Evolutionary conservation across 2,888 invertebrate species (phyloP).

Genomic region (Tiliacea aurago): DNA sequence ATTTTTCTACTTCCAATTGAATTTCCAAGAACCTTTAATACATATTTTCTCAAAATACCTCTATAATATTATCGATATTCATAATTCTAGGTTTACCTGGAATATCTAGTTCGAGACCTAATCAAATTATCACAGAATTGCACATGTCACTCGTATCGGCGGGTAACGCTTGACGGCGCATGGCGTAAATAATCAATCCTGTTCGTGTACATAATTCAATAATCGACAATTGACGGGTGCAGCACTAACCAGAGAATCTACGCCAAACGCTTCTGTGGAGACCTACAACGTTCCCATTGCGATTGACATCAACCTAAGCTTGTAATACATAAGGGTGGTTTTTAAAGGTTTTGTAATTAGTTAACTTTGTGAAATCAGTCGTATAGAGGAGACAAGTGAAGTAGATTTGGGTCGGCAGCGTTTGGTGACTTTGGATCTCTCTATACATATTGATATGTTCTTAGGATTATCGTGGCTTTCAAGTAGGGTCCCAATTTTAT

Average conservation of each 20-base stretch:
- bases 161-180: slow-evolving; percentile 70
- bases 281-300: slow-evolving; percentile 64
- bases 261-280: slow-evolving; percentile 71
- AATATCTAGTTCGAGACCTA: slow-evolving; percentile 4
- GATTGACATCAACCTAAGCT: slow-evolving; percentile 43
- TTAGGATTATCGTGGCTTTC: slow-evolving; percentile 38
- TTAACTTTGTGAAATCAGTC: slow-evolving; percentile 73
- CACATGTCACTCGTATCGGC: slow-evolving; percentile 49
- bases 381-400: slow-evolving; percentile 76
- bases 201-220: slow-evolving; percentile 71
- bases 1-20: slow-evolving; percentile 8
- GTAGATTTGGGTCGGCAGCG: slow-evolving; percentile 77
- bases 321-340: slow-evolving; percentile 38
- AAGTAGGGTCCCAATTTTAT: slow-evolving; percentile 21
- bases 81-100: neutral
- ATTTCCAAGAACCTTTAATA: slow-evolving; percentile 1
- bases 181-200: slow-evolving; percentile 77
- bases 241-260: slow-evolving; percentile 78
- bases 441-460: slow-evolving; percentile 47
- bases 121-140: slow-evolving; percentile 31
- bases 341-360: slow-evolving; percentile 47
- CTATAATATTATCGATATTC: slow-evolving; percentile 17
- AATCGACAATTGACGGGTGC: slow-evolving; percentile 74
- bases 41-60: neutral
- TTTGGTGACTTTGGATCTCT: slow-evolving; percentile 73